phyloP scores from a whole-genome alignment of 2,113 vertebrate species.

The Galemys pyrenaicus region DNA sequence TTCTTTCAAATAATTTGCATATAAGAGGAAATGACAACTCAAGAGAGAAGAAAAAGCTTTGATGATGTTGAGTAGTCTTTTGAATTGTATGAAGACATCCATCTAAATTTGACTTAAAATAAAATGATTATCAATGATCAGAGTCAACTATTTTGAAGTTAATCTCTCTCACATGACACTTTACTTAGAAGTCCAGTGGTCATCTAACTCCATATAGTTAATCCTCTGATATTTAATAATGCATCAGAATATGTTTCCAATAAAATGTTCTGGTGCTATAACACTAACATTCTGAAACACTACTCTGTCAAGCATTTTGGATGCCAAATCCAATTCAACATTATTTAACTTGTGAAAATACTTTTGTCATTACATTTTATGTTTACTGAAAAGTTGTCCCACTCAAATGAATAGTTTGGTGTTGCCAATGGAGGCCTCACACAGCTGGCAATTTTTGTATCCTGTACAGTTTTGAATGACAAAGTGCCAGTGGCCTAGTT shows the following conservation, averaged over 20 bases:
- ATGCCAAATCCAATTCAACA: background rate
- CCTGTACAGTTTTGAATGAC: background rate
- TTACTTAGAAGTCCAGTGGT: background rate
- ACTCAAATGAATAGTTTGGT: background rate
- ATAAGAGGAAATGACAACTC: background rate
- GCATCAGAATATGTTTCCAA: background rate
- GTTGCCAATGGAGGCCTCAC: background rate
- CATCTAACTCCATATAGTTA: background rate
- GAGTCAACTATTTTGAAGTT: slow-evolving; percentile 1
- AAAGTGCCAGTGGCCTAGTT: background rate
- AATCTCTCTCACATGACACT: background rate
- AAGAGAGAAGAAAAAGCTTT: background rate
- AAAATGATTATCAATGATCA: background rate
- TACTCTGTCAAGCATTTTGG: background rate
- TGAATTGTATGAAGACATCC: background rate
- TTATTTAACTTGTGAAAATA: slow-evolving; percentile 37
- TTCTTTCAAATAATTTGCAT: background rate
- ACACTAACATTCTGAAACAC: background rate
- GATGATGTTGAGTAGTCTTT: background rate
- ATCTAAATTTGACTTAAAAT: background rate
- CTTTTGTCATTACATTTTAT: background rate
- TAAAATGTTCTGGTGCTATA: background rate
- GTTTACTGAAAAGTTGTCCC: slow-evolving; percentile 18
- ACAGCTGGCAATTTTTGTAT: slow-evolving; percentile 2
- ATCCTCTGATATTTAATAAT: background rate